A percentile compares a stretch with the other conserved stretches of the same genome.
Evolutionary conservation across 2,797 vertebrate species (phyloP).

Genomic region (Danio tinwini): DNA sequence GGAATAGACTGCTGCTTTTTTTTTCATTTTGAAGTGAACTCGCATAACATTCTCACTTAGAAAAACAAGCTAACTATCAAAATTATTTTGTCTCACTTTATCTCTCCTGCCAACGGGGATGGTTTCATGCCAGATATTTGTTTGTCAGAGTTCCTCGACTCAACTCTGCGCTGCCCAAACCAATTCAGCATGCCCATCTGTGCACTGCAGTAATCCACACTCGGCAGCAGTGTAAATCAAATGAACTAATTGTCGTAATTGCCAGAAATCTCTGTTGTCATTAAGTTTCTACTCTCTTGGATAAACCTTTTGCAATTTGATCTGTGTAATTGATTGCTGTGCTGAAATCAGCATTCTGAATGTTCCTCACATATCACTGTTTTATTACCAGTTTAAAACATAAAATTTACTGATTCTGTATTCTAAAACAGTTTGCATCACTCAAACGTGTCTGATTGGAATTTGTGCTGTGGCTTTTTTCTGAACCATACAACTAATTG

Average conservation of each 20-base stretch:
- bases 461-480: no score
- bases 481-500: no score
- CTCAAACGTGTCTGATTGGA: no score
- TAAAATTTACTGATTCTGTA: background rate
- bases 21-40: conserved; percentile 16
- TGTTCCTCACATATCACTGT: conserved; percentile 39
- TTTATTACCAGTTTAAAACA: background rate
- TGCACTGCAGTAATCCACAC: conserved; percentile 51
- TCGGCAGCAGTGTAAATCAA: conserved; percentile 69
- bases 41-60: conserved; percentile 25
- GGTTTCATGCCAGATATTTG: conserved; percentile 37
- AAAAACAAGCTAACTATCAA: conserved; percentile 35
- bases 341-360: conserved; percentile 51
- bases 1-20: conserved; percentile 3
- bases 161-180: conserved; percentile 33
- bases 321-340: conserved; percentile 66
- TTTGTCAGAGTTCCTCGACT: conserved; percentile 47
- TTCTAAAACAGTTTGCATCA: background rate
- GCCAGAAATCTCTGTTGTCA: conserved; percentile 70
- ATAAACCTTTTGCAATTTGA: conserved; percentile 68
- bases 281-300: conserved; percentile 69
- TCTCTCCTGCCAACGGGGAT: conserved; percentile 32
- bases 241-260: conserved; percentile 73
- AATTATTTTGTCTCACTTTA: conserved; percentile 44
- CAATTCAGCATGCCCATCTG: conserved; percentile 45